Conservation (phyloP, 1,140 invertebrate genomes). For the Bombus ignitus region DNA sequence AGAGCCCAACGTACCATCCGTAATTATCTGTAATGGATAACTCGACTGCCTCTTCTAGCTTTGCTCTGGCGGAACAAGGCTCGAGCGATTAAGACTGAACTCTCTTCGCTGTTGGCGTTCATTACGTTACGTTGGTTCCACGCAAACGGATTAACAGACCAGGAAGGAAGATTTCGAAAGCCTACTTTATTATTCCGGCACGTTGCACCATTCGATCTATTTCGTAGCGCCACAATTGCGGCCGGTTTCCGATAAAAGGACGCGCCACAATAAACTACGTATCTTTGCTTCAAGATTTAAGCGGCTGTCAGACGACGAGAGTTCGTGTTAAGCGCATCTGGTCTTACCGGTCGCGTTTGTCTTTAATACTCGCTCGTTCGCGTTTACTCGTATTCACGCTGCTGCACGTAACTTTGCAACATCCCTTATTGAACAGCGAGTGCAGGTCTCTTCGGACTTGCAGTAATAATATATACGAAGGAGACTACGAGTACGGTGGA, state of each 20-base stretch:
- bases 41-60: background rate
- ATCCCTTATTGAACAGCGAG: background rate
- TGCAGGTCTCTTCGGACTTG: background rate
- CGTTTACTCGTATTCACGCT: background rate
- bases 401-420: background rate
- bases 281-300: constrained; percentile 1
- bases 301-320: background rate
- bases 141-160: background rate
- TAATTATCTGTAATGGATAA: constrained; percentile 15
- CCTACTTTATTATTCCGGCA: constrained; percentile 1
- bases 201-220: background rate
- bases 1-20: background rate
- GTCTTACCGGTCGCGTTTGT: constrained; percentile 1
- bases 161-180: constrained; percentile 12
- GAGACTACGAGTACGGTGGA: background rate
- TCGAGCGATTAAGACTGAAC: background rate
- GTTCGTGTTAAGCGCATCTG: background rate
- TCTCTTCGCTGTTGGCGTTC: background rate
- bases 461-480: background rate
- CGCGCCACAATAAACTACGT: background rate
- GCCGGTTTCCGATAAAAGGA: background rate
- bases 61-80: background rate
- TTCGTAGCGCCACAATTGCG: background rate
- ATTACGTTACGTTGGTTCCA: background rate
- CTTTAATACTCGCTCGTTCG: background rate